Base-by-base conservation (phyloP, 1,140 invertebrate species). In the Vollenhovia emeryi region DNA sequence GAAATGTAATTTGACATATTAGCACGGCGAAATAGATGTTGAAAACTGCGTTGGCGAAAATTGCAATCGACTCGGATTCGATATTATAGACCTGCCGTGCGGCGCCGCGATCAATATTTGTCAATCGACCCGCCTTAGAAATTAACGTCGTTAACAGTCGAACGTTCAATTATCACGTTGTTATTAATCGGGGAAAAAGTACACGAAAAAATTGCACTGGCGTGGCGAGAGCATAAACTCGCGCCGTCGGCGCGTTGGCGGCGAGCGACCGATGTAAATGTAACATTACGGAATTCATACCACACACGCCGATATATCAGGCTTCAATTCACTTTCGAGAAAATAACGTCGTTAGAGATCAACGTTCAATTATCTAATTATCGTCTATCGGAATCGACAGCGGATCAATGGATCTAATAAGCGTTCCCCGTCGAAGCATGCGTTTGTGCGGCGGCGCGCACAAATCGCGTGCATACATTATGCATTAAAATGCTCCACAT, bases 401-500 rank as follows among this genome's bases (percentile, higher is more conserved):
- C 60, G n/a, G 43, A 79, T 79, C 60, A 66, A 79, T 75, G 48
- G 78, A 55, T 69, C 85, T 55, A 84, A 84, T 76, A 71, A 87
- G 33, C 68, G 36, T 45, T 27, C 64, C 15, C 50, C 9, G 64
- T 86, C 73, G 73, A 80, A 71, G 50, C 64, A n/a, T 27, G 48
- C 59, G n/a, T 48, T 78, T 21, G 69, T 40, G 30, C 45, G 6
- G 69, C 45, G 18, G 21, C 74, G 55, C 45, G 76, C 76, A 40
- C 66, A 45, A 52, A 84, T 78, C 76, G 62, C 40, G 21, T n/a
- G 24, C 68, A 80, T 87, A 50, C 57, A 84, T 88, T 87, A 85
- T 88, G 66, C 52, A 87, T 87, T 59, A 75, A 85, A 88, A 88
- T 80, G 59, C 71, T 86, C 87, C 73, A 74, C 71, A 86, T 88